These are phyloP conservation scores for Riparia riparia DNA, from an alignment of 2,113 vertebrate species.

Conservation along the genomic window DNA sequence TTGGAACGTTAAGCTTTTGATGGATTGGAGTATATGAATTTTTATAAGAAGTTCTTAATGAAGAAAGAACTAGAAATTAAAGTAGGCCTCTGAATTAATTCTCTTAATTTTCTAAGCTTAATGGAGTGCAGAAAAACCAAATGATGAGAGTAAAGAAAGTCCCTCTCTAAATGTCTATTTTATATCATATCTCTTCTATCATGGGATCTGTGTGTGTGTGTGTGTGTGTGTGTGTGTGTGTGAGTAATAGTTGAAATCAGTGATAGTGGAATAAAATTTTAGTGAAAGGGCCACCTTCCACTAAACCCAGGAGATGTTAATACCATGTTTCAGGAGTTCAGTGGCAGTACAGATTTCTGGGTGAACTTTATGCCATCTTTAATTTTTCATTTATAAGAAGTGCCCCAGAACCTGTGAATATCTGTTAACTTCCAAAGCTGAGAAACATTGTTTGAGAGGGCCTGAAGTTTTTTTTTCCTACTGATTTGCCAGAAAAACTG, in stretches of 20 bases:
- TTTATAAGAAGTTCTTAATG: conserved; percentile 58
- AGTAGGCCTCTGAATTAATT: conserved; percentile 45
- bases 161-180: background rate
- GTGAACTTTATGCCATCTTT: background rate
- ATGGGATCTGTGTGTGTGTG: background rate
- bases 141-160: background rate
- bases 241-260: background rate
- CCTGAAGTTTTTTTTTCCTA: background rate
- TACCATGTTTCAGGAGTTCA: background rate
- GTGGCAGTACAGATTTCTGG: background rate
- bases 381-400: background rate
- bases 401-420: background rate
- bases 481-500: background rate
- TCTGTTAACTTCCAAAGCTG: background rate
- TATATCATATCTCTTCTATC: background rate
- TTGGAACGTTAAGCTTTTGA: conserved; percentile 22
- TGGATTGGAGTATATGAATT: conserved; percentile 57
- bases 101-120: conserved; percentile 41
- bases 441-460: background rate
- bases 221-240: background rate
- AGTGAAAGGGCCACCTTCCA: background rate
- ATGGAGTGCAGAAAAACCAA: conserved; percentile 11
- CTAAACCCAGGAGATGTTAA: background rate
- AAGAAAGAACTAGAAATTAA: conserved; percentile 55
- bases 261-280: background rate